phyloP scores from a whole-genome alignment of 2,888 invertebrate species.

The Microctonus hyperodae region DNA sequence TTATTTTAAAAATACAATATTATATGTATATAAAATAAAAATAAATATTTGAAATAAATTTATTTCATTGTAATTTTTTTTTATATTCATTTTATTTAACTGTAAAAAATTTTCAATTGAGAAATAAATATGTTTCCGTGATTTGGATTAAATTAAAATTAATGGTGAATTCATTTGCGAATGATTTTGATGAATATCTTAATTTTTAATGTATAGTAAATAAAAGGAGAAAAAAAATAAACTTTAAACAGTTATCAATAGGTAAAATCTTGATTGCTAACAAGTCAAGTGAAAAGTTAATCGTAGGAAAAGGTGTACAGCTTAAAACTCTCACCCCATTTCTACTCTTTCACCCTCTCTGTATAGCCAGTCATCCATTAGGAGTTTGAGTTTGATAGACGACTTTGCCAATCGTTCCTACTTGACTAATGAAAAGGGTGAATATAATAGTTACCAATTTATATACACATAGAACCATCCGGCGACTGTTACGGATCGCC shows the following conservation, averaged over 20 bases:
- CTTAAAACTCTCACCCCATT: not conserved
- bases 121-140: no score
- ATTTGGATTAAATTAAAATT: not conserved
- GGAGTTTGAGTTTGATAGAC: constrained; percentile 34
- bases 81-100: not conserved
- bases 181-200: not conserved
- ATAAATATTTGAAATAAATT: not conserved
- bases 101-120: not conserved
- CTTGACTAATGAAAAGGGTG: constrained; percentile 34
- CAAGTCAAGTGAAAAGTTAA: not conserved
- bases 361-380: not conserved
- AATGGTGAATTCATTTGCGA: not conserved
- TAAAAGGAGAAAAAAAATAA: not conserved
- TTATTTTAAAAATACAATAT: not conserved
- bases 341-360: not conserved
- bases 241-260: not conserved
- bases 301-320: not conserved
- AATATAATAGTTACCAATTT: constrained; percentile 15
- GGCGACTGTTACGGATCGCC: constrained; percentile 24
- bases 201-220: not conserved
- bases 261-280: not conserved
- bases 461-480: not conserved
- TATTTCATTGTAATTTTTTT: not conserved
- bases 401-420: constrained; percentile 34
- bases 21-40: not conserved